Base-by-base conservation (phyloP, 92 coral and sea anemone species). In the Palythoa heliodiscus region DNA sequence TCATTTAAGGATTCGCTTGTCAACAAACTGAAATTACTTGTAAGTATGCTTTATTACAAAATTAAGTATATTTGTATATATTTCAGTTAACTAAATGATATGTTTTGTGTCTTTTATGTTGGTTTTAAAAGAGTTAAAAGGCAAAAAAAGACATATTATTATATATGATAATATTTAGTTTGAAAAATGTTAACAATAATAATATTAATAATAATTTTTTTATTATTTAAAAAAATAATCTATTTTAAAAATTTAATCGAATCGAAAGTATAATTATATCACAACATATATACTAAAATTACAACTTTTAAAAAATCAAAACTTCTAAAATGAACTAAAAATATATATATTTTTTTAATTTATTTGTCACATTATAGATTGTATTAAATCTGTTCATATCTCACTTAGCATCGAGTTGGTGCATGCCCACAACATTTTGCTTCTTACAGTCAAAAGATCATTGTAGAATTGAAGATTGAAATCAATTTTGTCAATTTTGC, bases 1-100 rank as follows among this genome's bases (percentile, higher is more conserved):
- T 90, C 90, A 71, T 90, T 89, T 82, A 89, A 52, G 83, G 89
- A 89, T 15, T 58, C 75, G 25, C 89, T 89, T 71, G 82, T 80
- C 72, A 86, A 73, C 83, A 86, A 89, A 82, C 75, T 89, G 76
- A 61, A 60, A 17, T n/a, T 52, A 52, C 89, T 89, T 76, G 89
- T 86, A 78, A 86, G 87, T 79, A 53, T 16, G 50, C 68, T 48
- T 83, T 47, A 66, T 75, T 76, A 25, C 72, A 68, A 68, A 24
- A 9, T 3, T 35, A 68, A 61, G 68, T 61, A 19, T 54, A 54
- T 54, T n/a, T 61, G 68, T 61, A 61, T 6, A 61, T 61, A 61
- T 61, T 19, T 61, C 68, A 61, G 20, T 61, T 19, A 61, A 61
- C 68, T 61, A 22, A n/a, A n/a, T 61, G 20, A 22, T 3, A n/a